Conservation (phyloP, 2,113 vertebrate species). For the Odobenus rosmarus region DNA sequence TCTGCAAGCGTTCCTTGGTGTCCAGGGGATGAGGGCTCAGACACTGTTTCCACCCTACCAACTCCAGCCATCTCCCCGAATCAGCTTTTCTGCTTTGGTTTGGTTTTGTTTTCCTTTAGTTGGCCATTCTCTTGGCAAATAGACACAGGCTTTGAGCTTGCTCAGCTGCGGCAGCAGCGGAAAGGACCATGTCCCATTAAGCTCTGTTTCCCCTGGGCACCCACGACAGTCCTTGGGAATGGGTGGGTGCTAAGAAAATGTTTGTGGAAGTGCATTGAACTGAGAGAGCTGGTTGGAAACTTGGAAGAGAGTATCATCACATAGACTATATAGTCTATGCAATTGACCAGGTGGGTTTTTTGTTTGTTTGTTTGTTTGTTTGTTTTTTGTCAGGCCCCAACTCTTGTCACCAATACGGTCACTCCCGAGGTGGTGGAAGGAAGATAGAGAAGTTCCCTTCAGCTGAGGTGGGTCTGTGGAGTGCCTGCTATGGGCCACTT, state of each 20-base stretch:
- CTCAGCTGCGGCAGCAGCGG: conserved; percentile 31
- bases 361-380: too few species aligned
- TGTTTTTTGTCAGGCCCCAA: neutral
- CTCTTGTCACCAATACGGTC: neutral
- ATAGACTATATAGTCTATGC: neutral
- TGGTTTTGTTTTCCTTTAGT: neutral
- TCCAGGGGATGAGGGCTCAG: neutral
- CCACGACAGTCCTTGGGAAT: neutral
- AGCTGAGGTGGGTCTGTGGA: neutral
- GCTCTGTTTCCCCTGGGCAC: neutral
- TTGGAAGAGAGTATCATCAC: neutral
- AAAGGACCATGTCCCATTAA: neutral
- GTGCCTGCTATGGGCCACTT: neutral
- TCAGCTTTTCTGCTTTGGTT: neutral
- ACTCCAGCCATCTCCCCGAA: neutral
- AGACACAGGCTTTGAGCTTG: conserved; percentile 26
- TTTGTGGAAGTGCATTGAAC: neutral
- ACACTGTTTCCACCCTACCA: neutral
- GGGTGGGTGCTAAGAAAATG: neutral
- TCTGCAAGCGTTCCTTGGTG: neutral
- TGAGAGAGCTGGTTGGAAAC: neutral
- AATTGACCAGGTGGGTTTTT: neutral
- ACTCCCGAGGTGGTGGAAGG: neutral
- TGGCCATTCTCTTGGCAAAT: conserved; percentile 41
- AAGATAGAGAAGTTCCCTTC: neutral